These are phyloP conservation scores for Podarcis siculus DNA, from an alignment of 2,797 vertebrate genomes.

Conservation along the genomic window DNA sequence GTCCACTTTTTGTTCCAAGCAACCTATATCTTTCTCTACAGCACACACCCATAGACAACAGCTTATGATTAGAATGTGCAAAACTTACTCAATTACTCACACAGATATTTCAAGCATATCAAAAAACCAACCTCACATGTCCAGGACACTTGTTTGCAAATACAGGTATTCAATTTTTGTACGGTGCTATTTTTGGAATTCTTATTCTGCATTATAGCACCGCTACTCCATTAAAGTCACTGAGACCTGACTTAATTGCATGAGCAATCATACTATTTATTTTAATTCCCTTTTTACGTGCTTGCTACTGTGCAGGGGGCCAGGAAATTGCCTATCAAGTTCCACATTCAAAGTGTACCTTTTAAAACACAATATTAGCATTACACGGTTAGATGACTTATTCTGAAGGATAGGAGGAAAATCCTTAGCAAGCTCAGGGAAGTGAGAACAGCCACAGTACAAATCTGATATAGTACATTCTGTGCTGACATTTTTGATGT, in stretches of 20 bases:
- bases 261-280: neutral
- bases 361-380: neutral
- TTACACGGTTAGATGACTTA: conserved; percentile 16
- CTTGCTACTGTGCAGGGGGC: neutral
- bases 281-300: neutral
- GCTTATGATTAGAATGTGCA: neutral
- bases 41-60: neutral
- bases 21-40: neutral
- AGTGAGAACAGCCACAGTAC: neutral
- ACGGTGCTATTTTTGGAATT: neutral
- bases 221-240: neutral
- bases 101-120: neutral
- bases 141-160: too few species aligned
- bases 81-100: neutral
- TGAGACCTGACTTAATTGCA: neutral
- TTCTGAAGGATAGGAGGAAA: neutral
- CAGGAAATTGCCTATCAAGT: neutral
- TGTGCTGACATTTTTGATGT: conserved; percentile 15
- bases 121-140: neutral
- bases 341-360: neutral
- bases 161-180: neutral
- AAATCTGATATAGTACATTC: conserved; percentile 6
- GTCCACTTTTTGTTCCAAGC: neutral
- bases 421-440: neutral
- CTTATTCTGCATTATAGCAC: neutral